These are phyloP conservation scores for Notothenia coriiceps DNA, from an alignment of 2,113 vertebrate species.

Conservation along the genomic window DNA sequence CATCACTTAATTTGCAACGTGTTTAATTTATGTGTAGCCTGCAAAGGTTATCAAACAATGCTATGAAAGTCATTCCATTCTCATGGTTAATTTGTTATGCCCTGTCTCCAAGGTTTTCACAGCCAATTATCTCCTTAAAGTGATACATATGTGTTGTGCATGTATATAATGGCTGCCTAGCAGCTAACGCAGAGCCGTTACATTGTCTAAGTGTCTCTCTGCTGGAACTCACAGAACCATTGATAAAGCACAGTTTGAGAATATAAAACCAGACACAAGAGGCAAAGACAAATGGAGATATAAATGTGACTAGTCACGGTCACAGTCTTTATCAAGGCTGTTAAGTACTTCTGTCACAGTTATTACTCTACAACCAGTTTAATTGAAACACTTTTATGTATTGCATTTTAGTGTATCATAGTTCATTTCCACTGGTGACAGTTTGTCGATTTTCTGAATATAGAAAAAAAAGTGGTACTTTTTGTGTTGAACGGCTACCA, in stretches of 20 bases:
- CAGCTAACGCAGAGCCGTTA: slow-evolving; percentile 12
- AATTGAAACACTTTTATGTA: not conserved
- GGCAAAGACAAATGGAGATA: slow-evolving; percentile 36
- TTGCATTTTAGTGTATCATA: slow-evolving; percentile 11
- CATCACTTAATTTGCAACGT: slow-evolving; percentile 49
- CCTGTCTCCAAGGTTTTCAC: slow-evolving; percentile 68
- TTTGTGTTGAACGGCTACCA: not conserved
- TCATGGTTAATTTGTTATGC: slow-evolving; percentile 62
- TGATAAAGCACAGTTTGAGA: slow-evolving; percentile 39
- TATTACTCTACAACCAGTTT: slow-evolving; percentile 18
- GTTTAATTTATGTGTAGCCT: slow-evolving; percentile 25
- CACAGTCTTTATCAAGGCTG: slow-evolving; percentile 8
- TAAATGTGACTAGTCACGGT: slow-evolving; percentile 36
- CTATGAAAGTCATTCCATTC: slow-evolving; percentile 57
- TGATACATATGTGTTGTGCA: slow-evolving; percentile 72
- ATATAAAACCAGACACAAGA: slow-evolving; percentile 28
- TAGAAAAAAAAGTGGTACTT: not conserved
- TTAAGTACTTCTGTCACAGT: not conserved
- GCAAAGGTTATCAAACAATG: slow-evolving; percentile 61
- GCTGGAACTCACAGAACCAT: slow-evolving; percentile 22
- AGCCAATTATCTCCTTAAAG: slow-evolving; percentile 75
- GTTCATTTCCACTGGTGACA: slow-evolving; percentile 8
- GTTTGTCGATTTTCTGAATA: not conserved
- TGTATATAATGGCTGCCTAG: slow-evolving; percentile 24
- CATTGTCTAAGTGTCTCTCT: slow-evolving; percentile 18